Conservation (phyloP, 2,888 invertebrate species). For the Diarsia dahlii region DNA sequence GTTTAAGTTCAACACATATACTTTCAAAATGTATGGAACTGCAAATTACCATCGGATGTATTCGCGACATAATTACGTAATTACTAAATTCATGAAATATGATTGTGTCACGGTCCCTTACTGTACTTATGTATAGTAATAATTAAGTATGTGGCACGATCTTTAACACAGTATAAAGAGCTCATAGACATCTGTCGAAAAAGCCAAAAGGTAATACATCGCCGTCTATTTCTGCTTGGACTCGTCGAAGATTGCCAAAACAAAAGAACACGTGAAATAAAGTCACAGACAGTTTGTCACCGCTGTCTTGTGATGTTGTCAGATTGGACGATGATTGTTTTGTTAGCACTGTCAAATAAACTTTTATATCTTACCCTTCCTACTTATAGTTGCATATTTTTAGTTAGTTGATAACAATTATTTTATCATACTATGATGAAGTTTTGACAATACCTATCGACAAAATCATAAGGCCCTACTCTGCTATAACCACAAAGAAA, state of each 20-base stretch:
- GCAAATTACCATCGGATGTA: neutral
- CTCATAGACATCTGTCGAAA: neutral
- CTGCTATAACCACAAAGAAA: no score
- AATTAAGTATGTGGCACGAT: no score
- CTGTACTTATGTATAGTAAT: no score
- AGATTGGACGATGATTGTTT: neutral
- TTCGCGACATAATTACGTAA: no score
- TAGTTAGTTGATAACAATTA: neutral
- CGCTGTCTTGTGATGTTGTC: neutral
- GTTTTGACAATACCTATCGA: no score
- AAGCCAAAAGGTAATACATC: neutral
- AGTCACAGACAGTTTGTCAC: slow-evolving; percentile 33
- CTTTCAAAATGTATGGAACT: neutral
- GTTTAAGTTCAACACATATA: neutral
- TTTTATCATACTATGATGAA: no score
- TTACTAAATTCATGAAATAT: no score
- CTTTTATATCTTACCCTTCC: neutral
- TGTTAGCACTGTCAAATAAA: neutral
- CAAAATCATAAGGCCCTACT: no score
- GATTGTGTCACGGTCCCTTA: no score
- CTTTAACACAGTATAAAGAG: neutral
- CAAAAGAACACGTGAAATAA: slow-evolving; percentile 17
- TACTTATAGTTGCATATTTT: neutral
- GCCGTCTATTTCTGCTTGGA: slow-evolving; percentile 29
- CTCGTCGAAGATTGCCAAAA: slow-evolving; percentile 10